Evolutionary conservation across 2,888 invertebrate species (phyloP), one percentile per base, ranked within the genome.

Genomic region (Apamea crenata): DNA sequence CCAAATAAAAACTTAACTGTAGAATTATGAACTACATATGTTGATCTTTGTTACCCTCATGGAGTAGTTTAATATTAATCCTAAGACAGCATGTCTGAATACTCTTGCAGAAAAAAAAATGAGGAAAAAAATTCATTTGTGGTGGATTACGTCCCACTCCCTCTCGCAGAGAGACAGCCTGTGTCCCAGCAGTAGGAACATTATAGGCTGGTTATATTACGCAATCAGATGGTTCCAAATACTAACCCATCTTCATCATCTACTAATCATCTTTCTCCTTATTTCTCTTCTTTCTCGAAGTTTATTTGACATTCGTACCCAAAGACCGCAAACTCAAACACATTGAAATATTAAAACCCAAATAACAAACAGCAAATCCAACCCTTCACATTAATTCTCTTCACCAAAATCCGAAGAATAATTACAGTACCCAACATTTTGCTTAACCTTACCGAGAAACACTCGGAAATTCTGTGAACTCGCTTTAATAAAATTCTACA

Each of bases 401-500:
- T 68, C 14, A 14, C 59, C 47, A 21, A 74, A 79, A 74, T 53
- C 61, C 63, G n/a, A 59, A 87, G 84, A 65, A 53, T 75, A 81
- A 84, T 79, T 59, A 75, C 77, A n/a, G 50, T 40, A 29, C n/a
- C 72, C 66, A 75, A 80, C 47, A 75, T 84, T 84, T 75, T 75
- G 61, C 66, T 87, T 65, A 67, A 66, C 71, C 40, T 68, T 32
- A 66, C 71, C 70, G 50, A 69, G 40, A 73, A 83, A 77, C 72
- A 80, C 66, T 70, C 56, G 61, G 71, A 66, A 74, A 83, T 83
- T 84, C 85, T 71, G 74, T 72, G 78, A 87, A 78, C 77, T 69
- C 67, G 75, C 78, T 81, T 83, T 87, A 89, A 89, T 87, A 88
- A 89, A 85, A 87, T 84, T 75, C 82, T 81, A 81, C 81, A 86